Percentiles rank a stretch among this genome's conserved stretches.
These are phyloP conservation scores for Drosophila koepferae DNA, from an alignment of 2,888 invertebrate species.

Conservation along the genomic window DNA sequence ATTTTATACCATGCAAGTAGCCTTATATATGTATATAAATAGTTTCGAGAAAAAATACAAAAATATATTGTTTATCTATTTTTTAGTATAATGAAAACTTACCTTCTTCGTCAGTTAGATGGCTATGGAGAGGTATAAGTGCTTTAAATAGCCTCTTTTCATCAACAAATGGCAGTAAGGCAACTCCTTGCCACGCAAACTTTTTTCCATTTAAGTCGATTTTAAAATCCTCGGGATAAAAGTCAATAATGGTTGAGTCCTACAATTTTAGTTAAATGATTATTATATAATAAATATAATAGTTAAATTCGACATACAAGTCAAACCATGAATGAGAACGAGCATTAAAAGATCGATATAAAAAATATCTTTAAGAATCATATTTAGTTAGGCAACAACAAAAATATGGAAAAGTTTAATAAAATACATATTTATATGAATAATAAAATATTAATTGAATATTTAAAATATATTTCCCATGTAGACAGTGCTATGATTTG, in stretches of 20 bases:
- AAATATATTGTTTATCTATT: not conserved
- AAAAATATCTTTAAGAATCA: not conserved
- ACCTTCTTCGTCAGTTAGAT: slow-evolving; percentile 94
- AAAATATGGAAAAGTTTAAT: too few species aligned
- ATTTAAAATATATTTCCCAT: too few species aligned
- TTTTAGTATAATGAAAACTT: slow-evolving; percentile 70
- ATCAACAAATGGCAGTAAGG: slow-evolving; percentile 98
- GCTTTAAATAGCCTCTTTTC: slow-evolving; percentile 95
- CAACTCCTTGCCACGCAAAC: slow-evolving; percentile 99
- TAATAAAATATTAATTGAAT: too few species aligned
- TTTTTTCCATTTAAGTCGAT: slow-evolving; percentile 99
- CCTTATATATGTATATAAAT: too few species aligned
- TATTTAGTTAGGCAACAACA: too few species aligned
- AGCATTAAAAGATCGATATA: too few species aligned
- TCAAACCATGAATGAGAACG: too few species aligned
- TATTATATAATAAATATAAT: not conserved
- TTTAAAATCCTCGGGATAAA: slow-evolving; percentile 98
- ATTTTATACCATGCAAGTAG: too few species aligned
- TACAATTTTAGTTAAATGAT: slow-evolving; percentile 80
- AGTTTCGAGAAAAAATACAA: too few species aligned
- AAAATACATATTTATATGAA: too few species aligned
- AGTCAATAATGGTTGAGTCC: slow-evolving; percentile 98
- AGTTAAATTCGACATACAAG: too few species aligned
- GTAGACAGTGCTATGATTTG: too few species aligned
- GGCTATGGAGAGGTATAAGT: slow-evolving; percentile 91